phyloP scores from a whole-genome alignment of 2,888 invertebrate species.

The Plebejus argus region DNA sequence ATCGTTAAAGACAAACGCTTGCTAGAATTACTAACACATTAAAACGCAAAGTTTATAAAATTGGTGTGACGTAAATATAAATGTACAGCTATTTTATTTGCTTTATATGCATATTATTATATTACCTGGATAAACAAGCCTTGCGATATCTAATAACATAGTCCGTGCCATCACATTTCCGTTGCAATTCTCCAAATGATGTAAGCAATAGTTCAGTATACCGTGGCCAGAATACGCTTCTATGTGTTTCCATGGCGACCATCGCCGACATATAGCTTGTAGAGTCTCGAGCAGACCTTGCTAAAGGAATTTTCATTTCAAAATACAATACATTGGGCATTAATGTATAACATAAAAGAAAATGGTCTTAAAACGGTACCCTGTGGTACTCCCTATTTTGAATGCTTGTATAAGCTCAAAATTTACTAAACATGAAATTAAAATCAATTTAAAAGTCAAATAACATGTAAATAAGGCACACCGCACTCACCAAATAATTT shows the following conservation, averaged over 20 bases:
- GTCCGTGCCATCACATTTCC: conserved; percentile 57
- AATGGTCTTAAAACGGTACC: neutral
- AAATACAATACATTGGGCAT: neutral
- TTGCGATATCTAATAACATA: conserved; percentile 61
- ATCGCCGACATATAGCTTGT: conserved; percentile 82
- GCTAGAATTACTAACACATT: no score
- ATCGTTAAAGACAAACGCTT: neutral
- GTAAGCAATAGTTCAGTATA: conserved; percentile 61
- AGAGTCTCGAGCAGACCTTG: conserved; percentile 83
- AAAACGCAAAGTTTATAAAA: no score
- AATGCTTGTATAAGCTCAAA: neutral
- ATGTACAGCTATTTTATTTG: no score
- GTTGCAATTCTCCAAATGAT: conserved; percentile 63
- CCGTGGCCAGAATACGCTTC: conserved; percentile 82
- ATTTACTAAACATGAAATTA: neutral
- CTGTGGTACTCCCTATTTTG: neutral
- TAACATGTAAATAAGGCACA: neutral
- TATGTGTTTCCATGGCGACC: conserved; percentile 84
- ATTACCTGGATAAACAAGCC: conserved; percentile 67
- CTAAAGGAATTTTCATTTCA: conserved; percentile 48
- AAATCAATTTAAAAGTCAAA: neutral
- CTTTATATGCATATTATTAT: no score
- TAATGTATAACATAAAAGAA: neutral
- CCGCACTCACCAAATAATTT: conserved; percentile 82
- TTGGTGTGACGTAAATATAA: no score